phyloP scores from a whole-genome alignment of 2,888 invertebrate species.

The Cataglyphis cursor region DNA sequence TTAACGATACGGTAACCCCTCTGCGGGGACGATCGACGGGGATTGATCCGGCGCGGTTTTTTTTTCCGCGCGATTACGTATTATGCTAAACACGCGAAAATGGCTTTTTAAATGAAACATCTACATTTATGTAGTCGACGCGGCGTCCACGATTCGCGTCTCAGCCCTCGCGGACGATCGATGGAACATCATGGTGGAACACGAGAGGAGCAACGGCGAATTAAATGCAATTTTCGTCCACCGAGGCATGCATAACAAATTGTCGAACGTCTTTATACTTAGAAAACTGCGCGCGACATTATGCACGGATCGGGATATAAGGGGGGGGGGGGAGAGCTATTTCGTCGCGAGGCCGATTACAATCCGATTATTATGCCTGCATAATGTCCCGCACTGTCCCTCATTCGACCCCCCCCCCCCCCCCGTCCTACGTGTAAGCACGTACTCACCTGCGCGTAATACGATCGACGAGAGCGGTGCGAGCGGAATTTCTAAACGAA shows the following conservation, averaged over 20 bases:
- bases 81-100: slow-evolving; percentile 85
- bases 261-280: slow-evolving; percentile 81
- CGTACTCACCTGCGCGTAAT: slow-evolving; percentile 70
- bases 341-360: slow-evolving; percentile 80
- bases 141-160: slow-evolving; percentile 13
- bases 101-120: slow-evolving; percentile 85
- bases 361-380: slow-evolving; percentile 82
- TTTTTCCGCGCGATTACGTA: slow-evolving; percentile 77
- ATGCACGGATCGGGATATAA: slow-evolving; percentile 58
- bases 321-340: slow-evolving; percentile 51
- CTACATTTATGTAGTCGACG: slow-evolving; percentile 82
- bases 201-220: slow-evolving; percentile 72
- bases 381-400: slow-evolving; percentile 65
- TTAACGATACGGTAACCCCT: slow-evolving; percentile 61
- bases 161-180: slow-evolving; percentile 9
- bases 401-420: neutral
- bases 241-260: slow-evolving; percentile 82
- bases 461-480: slow-evolving; percentile 30
- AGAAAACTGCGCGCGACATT: slow-evolving; percentile 67
- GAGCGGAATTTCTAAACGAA: slow-evolving; percentile 63
- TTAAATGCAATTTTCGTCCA: slow-evolving; percentile 82
- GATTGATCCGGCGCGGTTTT: slow-evolving; percentile 65
- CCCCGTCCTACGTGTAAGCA: slow-evolving; percentile 51
- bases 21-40: slow-evolving; percentile 30
- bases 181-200: slow-evolving; percentile 23